A percentile compares a stretch with the other conserved stretches of the same genome.
Conservation (phyloP, 1,140 invertebrate genomes). For the Cyclargus thomasi region DNA sequence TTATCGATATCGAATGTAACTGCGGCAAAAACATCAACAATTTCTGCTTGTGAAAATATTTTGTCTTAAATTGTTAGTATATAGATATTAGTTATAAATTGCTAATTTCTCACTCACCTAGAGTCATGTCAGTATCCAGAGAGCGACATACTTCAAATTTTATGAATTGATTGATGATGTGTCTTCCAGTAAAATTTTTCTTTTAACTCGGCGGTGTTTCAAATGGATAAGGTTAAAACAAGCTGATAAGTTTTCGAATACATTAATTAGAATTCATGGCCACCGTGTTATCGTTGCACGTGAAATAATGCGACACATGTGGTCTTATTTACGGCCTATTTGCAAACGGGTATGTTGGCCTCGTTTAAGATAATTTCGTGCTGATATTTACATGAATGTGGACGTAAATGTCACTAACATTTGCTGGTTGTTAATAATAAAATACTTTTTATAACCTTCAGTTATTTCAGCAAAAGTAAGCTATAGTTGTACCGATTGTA, state of each 20-base stretch:
- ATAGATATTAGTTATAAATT: not conserved
- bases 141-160: too few relatives aligned
- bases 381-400: not conserved
- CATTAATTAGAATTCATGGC: conserved; percentile 34
- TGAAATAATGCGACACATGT: conserved; percentile 2
- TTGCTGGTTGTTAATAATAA: too few relatives aligned
- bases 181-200: too few relatives aligned
- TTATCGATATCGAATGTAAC: conserved; percentile 2
- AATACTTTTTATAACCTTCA: too few relatives aligned
- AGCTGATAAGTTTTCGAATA: not conserved
- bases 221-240: not conserved
- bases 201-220: too few relatives aligned
- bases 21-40: conserved; percentile 1
- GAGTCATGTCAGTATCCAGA: too few relatives aligned
- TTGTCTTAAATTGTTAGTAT: not conserved
- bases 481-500: too few relatives aligned
- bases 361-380: conserved; percentile 10
- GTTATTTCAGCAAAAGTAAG: too few relatives aligned
- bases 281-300: conserved; percentile 26
- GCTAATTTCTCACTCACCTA: too few relatives aligned
- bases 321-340: conserved; percentile 8
- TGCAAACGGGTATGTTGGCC: conserved; percentile 3
- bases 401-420: too few relatives aligned
- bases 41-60: not conserved
- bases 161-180: too few relatives aligned